Percentiles rank a stretch among this genome's conserved stretches.
Evolutionary conservation across 2,888 invertebrate genomes (phyloP).

Genomic region (Ptilodon capucinus): DNA sequence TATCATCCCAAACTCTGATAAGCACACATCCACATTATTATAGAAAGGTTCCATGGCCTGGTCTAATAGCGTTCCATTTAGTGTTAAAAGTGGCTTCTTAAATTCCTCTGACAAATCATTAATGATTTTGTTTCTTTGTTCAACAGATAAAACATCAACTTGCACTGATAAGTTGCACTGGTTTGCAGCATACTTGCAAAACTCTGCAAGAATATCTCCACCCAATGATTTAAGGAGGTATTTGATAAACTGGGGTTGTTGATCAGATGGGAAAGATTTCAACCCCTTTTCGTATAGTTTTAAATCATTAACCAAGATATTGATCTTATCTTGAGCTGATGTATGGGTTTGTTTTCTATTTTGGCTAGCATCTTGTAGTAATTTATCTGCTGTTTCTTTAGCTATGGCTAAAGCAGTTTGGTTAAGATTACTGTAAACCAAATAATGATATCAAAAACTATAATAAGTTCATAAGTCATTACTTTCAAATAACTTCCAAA

Average conservation of each 20-base stretch:
- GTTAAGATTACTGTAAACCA: conserved; percentile 82
- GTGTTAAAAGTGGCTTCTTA: conserved; percentile 83
- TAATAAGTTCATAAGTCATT: too few relatives aligned
- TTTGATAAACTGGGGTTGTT: conserved; percentile 88
- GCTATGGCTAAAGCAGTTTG: conserved; percentile 86
- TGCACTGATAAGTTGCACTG: conserved; percentile 86
- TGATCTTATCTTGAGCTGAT: conserved; percentile 92
- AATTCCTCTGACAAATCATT: conserved; percentile 87
- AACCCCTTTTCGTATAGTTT: conserved; percentile 92
- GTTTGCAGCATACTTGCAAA: conserved; percentile 89
- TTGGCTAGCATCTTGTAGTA: conserved; percentile 87
- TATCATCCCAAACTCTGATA: conserved; percentile 89
- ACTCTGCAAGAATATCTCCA: conserved; percentile 90
- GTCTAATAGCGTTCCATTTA: conserved; percentile 87
- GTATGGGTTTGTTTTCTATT: conserved; percentile 90
- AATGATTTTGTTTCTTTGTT: conserved; percentile 87
- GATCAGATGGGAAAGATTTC: conserved; percentile 82
- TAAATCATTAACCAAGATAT: conserved; percentile 88
- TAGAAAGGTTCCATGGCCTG: conserved; percentile 91
- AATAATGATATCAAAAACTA: background rate
- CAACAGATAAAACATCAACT: conserved; percentile 83
- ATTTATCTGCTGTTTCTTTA: conserved; percentile 88
- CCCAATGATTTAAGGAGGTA: conserved; percentile 93
- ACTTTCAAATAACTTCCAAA: too few relatives aligned
- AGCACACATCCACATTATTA: conserved; percentile 86